Evolutionary conservation across 2,888 invertebrate genomes (phyloP).

Genomic region (Azorinus chamasolen): DNA sequence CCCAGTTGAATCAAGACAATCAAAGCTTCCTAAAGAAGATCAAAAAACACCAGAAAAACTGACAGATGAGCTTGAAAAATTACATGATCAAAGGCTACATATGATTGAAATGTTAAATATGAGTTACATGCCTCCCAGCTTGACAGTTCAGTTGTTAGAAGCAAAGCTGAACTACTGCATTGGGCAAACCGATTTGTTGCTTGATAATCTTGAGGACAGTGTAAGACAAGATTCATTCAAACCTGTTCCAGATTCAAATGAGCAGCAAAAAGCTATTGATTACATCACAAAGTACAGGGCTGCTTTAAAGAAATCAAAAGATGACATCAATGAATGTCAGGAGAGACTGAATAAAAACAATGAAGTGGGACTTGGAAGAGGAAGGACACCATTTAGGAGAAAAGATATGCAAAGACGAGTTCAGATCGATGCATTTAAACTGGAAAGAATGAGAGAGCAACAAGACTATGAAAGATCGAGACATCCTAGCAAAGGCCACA

Average conservation of each 20-base stretch:
- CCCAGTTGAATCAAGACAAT: too few relatives aligned
- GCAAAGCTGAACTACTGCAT: conserved; percentile 86
- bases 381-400: conserved; percentile 71
- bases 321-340: conserved; percentile 79
- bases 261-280: conserved; percentile 69
- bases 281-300: conserved; percentile 78
- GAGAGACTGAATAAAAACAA: conserved; percentile 74
- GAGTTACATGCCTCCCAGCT: conserved; percentile 83
- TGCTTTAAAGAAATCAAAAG: conserved; percentile 80
- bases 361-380: conserved; percentile 63
- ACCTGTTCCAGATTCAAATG: conserved; percentile 6
- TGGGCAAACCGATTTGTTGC: conserved; percentile 86
- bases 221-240: conserved; percentile 55
- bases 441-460: conserved; percentile 81
- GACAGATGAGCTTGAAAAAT: conserved; percentile 80
- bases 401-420: conserved; percentile 76
- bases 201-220: conserved; percentile 81
- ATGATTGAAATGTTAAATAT: conserved; percentile 84
- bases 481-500: too few relatives aligned
- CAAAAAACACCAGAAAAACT: conserved; percentile 51
- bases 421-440: conserved; percentile 82
- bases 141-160: conserved; percentile 86
- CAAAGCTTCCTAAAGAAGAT: too few relatives aligned
- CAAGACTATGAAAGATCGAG: conserved; percentile 70
- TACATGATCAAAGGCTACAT: conserved; percentile 81